phyloP scores from a whole-genome alignment of 2,888 invertebrate genomes.

The Hesperia comma region DNA sequence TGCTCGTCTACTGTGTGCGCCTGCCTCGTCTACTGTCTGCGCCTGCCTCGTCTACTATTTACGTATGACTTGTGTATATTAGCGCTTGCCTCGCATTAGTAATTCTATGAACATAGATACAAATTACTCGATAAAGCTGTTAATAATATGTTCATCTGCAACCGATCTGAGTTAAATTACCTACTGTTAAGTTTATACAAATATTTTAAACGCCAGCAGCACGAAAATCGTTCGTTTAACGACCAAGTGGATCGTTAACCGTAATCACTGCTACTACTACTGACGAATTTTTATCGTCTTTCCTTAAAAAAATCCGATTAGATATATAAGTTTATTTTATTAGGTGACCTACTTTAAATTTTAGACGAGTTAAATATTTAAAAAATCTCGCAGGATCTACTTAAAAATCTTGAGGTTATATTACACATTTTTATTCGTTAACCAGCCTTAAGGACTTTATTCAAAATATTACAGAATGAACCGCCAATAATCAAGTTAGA shows the following conservation, averaged over 20 bases:
- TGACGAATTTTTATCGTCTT: constrained; percentile 20
- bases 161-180: constrained; percentile 26
- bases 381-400: no score
- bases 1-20: no score
- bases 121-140: neutral
- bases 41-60: neutral
- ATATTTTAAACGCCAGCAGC: constrained; percentile 13
- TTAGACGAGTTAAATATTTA: no score
- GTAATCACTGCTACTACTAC: constrained; percentile 27
- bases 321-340: neutral
- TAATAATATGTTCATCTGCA: neutral
- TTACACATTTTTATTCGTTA: no score
- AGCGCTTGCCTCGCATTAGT: neutral
- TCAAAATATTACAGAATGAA: no score
- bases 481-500: no score
- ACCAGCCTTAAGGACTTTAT: no score
- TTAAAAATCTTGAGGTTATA: no score
- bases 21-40: no score
- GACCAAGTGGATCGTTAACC: constrained; percentile 28
- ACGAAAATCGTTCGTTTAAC: constrained; percentile 12
- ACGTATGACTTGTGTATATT: neutral
- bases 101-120: neutral
- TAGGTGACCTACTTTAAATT: no score
- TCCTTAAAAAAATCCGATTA: constrained; percentile 4
- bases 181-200: constrained; percentile 24